phyloP scores from a whole-genome alignment of 2,888 invertebrate species.

The Apodemia duryi region DNA sequence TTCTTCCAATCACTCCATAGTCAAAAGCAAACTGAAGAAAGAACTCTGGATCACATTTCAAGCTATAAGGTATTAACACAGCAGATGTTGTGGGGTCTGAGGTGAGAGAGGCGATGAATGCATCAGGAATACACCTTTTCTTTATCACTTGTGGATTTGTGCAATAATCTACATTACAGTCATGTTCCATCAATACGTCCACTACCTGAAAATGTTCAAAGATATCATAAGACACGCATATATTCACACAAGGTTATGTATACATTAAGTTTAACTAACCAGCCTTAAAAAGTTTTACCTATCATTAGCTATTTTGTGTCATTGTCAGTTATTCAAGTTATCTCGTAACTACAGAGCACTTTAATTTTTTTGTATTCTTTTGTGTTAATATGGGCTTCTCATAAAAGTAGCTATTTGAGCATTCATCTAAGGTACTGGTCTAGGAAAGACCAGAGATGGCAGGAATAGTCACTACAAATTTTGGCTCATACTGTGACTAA shows the following conservation, averaged over 20 bases:
- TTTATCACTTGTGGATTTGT: conserved; percentile 36
- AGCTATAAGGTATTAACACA: conserved; percentile 56
- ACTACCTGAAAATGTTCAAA: conserved; percentile 51
- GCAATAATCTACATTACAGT: conserved; percentile 66
- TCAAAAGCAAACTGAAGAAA: conserved; percentile 46
- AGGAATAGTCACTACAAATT: too few relatives aligned
- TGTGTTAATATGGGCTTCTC: too few relatives aligned
- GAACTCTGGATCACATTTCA: conserved; percentile 58
- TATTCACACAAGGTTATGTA: background rate
- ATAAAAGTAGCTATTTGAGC: too few relatives aligned
- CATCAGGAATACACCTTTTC: conserved; percentile 54
- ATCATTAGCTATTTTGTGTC: too few relatives aligned
- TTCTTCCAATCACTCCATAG: conserved; percentile 43
- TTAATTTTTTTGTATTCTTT: too few relatives aligned
- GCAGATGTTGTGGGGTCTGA: conserved; percentile 49
- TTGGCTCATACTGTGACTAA: too few relatives aligned
- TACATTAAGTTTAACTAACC: background rate
- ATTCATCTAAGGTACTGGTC: too few relatives aligned
- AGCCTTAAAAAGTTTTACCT: too few relatives aligned
- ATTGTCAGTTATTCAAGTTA: too few relatives aligned
- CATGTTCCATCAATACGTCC: conserved; percentile 56
- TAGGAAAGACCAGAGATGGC: too few relatives aligned
- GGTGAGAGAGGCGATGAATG: conserved; percentile 56
- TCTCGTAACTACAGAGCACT: too few relatives aligned
- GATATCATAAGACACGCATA: background rate